phyloP scores from a whole-genome alignment of 2,888 invertebrate genomes.

The Endomychus coccineus region DNA sequence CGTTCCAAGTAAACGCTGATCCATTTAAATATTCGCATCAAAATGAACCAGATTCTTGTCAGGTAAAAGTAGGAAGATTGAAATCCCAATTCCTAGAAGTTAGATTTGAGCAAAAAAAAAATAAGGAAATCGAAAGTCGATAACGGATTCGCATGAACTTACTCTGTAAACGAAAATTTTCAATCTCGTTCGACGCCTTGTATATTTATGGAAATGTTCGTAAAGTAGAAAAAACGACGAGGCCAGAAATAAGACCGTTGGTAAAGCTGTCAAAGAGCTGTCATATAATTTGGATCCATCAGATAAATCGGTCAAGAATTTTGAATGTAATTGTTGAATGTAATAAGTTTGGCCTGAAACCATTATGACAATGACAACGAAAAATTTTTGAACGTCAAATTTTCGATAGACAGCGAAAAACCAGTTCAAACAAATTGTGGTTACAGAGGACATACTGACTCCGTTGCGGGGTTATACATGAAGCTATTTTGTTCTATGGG shows the following conservation, averaged over 20 bases:
- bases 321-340: too few relatives aligned
- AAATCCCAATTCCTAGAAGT: constrained; percentile 33
- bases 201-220: constrained; percentile 24
- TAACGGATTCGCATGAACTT: constrained; percentile 12
- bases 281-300: constrained; percentile 22
- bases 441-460: too few relatives aligned
- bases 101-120: constrained; percentile 13
- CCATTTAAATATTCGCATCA: constrained; percentile 28
- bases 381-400: too few relatives aligned
- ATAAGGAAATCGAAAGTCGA: constrained; percentile 1
- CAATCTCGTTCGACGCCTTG: constrained; percentile 25
- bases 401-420: too few relatives aligned
- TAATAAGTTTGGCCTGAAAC: too few relatives aligned
- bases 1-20: constrained; percentile 20
- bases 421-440: too few relatives aligned
- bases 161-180: constrained; percentile 27
- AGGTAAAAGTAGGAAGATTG: constrained; percentile 37
- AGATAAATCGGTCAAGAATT: constrained; percentile 23
- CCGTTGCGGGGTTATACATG: too few relatives aligned
- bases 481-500: too few relatives aligned
- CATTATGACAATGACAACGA: too few relatives aligned
- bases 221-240: constrained; percentile 27
- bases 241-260: constrained; percentile 26
- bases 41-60: constrained; percentile 33
- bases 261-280: constrained; percentile 23